Percentiles rank a stretch among this genome's conserved stretches.
These are phyloP conservation scores for Galerucella pusilla DNA, from an alignment of 2,888 invertebrate genomes.

Conservation along the genomic window DNA sequence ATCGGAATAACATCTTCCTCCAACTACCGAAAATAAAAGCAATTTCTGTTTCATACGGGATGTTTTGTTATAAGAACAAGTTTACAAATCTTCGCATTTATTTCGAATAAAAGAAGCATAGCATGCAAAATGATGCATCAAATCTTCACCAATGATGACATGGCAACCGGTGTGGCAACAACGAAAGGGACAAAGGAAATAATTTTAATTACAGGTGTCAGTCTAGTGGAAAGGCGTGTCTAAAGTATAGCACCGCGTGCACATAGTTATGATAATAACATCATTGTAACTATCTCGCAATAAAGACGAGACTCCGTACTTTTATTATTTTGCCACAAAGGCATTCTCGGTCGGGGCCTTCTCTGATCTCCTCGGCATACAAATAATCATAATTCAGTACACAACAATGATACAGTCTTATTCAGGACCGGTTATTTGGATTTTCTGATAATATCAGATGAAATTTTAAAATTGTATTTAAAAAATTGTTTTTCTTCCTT, in stretches of 20 bases:
- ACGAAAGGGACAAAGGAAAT: slow-evolving; percentile 48
- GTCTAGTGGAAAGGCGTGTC: slow-evolving; percentile 50
- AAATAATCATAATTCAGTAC: slow-evolving; percentile 38
- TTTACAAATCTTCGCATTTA: not conserved
- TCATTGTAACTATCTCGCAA: slow-evolving; percentile 49
- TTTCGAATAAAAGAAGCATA: not conserved
- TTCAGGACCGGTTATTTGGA: slow-evolving; percentile 4
- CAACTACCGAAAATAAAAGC: no score
- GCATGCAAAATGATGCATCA: not conserved
- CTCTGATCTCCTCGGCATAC: slow-evolving; percentile 41
- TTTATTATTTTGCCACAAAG: slow-evolving; percentile 42
- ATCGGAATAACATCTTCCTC: no score
- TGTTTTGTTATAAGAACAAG: not conserved
- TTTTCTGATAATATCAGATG: no score
- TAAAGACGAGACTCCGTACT: slow-evolving; percentile 35
- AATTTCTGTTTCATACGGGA: not conserved
- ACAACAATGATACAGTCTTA: slow-evolving; percentile 36
- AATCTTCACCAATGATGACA: not conserved
- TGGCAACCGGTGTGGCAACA: slow-evolving; percentile 33
- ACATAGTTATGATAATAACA: slow-evolving; percentile 53
- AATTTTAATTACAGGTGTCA: slow-evolving; percentile 52
- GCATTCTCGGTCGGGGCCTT: slow-evolving; percentile 42
- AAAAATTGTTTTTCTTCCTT: no score
- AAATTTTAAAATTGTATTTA: no score
- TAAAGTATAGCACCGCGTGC: slow-evolving; percentile 48